phyloP scores from a whole-genome alignment of 2,797 vertebrate species.

The Limosa lapponica region DNA sequence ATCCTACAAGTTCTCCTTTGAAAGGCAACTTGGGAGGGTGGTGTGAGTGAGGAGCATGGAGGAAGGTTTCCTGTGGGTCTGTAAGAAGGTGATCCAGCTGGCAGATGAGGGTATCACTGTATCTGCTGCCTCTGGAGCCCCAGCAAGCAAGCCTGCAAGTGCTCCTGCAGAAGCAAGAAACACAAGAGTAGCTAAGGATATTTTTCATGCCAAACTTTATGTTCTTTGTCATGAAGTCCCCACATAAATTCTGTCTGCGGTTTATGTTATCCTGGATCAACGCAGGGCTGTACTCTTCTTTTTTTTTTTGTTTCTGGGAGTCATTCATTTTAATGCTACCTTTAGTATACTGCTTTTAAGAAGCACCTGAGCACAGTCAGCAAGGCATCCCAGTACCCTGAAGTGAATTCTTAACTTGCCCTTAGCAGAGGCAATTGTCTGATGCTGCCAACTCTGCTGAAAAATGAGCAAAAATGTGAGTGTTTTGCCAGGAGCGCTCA shows the following conservation, averaged over 20 bases:
- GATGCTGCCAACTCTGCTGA: neutral
- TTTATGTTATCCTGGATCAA: neutral
- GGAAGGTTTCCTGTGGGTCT: neutral
- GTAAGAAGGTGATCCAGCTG: neutral
- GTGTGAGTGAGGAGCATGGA: fast-evolving
- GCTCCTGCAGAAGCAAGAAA: neutral
- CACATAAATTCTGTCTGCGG: neutral
- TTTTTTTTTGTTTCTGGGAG: neutral
- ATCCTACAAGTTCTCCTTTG: fast-evolving
- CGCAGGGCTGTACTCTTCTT: neutral
- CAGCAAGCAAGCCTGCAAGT: neutral
- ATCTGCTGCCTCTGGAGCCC: neutral
- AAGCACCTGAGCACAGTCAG: neutral
- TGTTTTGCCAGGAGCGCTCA: neutral
- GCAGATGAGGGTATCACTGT: fast-evolving
- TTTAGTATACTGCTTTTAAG: neutral
- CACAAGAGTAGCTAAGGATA: neutral
- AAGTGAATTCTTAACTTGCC: neutral
- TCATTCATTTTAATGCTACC: neutral
- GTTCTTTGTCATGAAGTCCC: neutral
- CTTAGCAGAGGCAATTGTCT: neutral
- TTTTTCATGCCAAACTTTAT: neutral
- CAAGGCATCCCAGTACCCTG: neutral
- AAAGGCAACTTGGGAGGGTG: neutral
- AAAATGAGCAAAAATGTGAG: neutral